Evolutionary conservation across 2,888 invertebrate species (phyloP), one percentile per base, ranked within the genome.

Genomic region (Lepidochitona cinerea): DNA sequence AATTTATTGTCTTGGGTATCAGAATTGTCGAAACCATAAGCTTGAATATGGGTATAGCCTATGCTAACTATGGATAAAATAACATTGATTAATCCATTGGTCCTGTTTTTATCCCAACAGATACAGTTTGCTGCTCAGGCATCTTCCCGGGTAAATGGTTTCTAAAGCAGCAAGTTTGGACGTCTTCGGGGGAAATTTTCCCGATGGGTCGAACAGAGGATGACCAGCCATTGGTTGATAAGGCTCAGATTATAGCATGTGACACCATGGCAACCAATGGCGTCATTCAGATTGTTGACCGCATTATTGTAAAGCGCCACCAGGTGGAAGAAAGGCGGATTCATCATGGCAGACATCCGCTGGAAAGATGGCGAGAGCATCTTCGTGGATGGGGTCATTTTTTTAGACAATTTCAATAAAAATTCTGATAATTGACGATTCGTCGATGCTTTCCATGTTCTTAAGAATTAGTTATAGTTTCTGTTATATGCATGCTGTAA

Each of bases 201-300:
- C 83, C 85, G 9, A 80, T 91, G 4, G 85, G 88, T 59, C 59
- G 59, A 23, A 4, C 14, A 2, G 12, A 32, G 29, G 59, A 59
- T 29, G 14, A 59, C 26, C 14, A 26, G 14, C 59, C 59, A 4
- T 29, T 4, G 23, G 26, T 59, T 23, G 59, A 32, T 3, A 29
- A 59, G 2, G 59, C 59, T 29, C 29, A 7, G 4, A 59, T 59
- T 23, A 59, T 14, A 32, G 23, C 59, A 65, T 91, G 92, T 33
- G 95, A 95, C 86, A 90, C 86, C 18, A 92, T 94, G 84, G 94
- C 93, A 18, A 94, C 93, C 2, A 94, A 95, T 88, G 95, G 95
- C 7, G 94, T 95, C 1, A 89, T 95, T 36, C 94, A 95, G 86
- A 92, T 93, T 23, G 92, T 95, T 75, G 94, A 94, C 83, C 91